A percentile compares a stretch with the other conserved stretches of the same genome.
Conservation (phyloP, 2,888 invertebrate species). For the Morinoia aosen region DNA sequence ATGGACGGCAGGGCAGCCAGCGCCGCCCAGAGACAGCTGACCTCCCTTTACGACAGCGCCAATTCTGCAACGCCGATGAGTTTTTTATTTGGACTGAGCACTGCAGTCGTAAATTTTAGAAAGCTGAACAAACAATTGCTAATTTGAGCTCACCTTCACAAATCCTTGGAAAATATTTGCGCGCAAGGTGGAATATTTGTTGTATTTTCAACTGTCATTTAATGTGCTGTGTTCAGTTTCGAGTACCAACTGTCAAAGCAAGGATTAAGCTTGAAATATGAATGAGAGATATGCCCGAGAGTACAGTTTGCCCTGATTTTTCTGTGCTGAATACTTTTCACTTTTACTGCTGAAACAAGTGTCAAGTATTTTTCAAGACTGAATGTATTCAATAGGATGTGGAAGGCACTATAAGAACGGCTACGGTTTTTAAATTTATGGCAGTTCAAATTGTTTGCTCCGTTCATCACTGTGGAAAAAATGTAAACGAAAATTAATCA, state of each 20-base stretch:
- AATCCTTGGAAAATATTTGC: background rate
- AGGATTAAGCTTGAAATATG: background rate
- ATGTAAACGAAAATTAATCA: too few species aligned
- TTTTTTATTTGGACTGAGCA: background rate
- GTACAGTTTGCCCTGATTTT: background rate
- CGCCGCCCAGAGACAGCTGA: background rate
- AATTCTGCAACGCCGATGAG: slow-evolving; percentile 2
- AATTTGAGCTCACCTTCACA: background rate
- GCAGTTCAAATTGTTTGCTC: background rate
- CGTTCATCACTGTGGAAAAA: too few species aligned
- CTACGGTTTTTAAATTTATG: background rate
- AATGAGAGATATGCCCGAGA: background rate
- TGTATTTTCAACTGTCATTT: background rate
- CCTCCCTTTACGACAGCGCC: slow-evolving; percentile 28
- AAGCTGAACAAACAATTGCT: slow-evolving; percentile 2
- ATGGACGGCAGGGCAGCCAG: background rate
- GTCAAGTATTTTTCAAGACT: background rate
- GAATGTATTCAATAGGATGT: background rate
- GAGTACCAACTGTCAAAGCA: background rate
- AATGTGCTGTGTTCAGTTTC: background rate
- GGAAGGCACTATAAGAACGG: background rate
- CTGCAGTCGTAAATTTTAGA: slow-evolving; percentile 12
- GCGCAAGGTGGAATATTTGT: background rate
- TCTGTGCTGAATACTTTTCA: background rate
- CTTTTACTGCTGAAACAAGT: background rate